phyloP scores from a whole-genome alignment of 2,797 vertebrate genomes.

The Protonibea diacanthus region DNA sequence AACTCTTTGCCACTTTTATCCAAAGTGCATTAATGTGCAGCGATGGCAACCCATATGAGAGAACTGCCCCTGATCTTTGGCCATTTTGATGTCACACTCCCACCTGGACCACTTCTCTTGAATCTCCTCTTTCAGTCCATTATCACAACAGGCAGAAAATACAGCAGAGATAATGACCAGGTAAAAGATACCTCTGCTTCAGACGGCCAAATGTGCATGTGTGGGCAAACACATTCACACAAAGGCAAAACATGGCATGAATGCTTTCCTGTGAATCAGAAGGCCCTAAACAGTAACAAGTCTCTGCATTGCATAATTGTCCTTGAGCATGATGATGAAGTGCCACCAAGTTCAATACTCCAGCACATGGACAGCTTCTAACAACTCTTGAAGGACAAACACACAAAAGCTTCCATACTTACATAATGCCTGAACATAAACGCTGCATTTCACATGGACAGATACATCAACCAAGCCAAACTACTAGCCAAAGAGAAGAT shows the following conservation, averaged over 20 bases:
- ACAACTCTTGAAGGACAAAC: slow-evolving; percentile 2
- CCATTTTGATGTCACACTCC: slow-evolving; percentile 18
- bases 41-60: neutral
- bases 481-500: neutral
- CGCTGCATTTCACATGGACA: neutral
- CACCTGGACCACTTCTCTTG: slow-evolving; percentile 26
- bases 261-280: slow-evolving; percentile 9
- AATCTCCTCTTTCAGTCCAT: slow-evolving; percentile 34
- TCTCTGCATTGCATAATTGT: slow-evolving; percentile 24
- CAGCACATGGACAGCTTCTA: slow-evolving; percentile 1
- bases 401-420: neutral
- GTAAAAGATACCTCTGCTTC: slow-evolving; percentile 18
- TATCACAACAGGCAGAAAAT: slow-evolving; percentile 33
- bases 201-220: neutral
- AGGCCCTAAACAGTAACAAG: neutral
- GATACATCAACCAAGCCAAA: neutral
- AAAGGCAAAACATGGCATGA: neutral
- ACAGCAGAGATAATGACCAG: slow-evolving; percentile 25
- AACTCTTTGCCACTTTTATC: slow-evolving; percentile 4
- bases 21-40: neutral
- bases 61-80: slow-evolving; percentile 16
- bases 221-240: neutral
- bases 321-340: slow-evolving; percentile 18
- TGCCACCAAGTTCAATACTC: slow-evolving; percentile 1
- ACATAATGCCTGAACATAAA: neutral